Percentiles rank a stretch among this genome's conserved stretches.
These are phyloP conservation scores for Ophiothrix spiculata DNA, from an alignment of 35 echinoderm and acorn worm genomes.

Conservation along the genomic window DNA sequence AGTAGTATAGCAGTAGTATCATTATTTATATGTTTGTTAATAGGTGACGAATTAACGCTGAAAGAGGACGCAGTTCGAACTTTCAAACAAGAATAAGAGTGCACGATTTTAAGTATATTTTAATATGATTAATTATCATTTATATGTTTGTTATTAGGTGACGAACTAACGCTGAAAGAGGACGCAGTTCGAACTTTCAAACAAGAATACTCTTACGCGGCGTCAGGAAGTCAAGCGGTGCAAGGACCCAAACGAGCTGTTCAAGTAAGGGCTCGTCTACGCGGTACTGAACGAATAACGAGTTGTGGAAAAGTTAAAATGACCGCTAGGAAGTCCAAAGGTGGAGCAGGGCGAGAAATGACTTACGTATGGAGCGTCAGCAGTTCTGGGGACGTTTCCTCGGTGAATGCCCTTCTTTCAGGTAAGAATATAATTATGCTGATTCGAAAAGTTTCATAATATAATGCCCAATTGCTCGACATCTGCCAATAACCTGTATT, in stretches of 20 bases:
- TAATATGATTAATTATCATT: too few relatives aligned
- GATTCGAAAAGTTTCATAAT: too few relatives aligned
- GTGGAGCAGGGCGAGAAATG: conserved; percentile 55
- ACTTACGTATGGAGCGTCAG: conserved; percentile 50
- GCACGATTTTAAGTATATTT: background rate
- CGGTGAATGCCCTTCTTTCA: conserved; percentile 25
- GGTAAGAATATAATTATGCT: background rate
- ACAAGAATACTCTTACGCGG: conserved; percentile 49
- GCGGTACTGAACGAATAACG: conserved; percentile 30
- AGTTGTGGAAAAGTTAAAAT: conserved; percentile 54
- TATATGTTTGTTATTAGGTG: conserved; percentile 43
- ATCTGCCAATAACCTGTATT: background rate
- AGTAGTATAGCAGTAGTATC: too few relatives aligned
- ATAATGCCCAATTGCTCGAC: background rate
- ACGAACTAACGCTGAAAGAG: conserved; percentile 52
- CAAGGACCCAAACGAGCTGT: conserved; percentile 10
- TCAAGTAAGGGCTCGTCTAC: background rate
- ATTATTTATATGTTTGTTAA: background rate
- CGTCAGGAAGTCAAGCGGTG: conserved; percentile 35
- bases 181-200: conserved; percentile 56
- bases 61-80: conserved; percentile 46
- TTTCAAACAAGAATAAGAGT: conserved; percentile 60
- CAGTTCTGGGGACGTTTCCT: conserved; percentile 37
- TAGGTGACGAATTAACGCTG: background rate
- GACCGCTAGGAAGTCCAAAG: conserved; percentile 32